Evolutionary conservation across 2,113 vertebrate genomes (phyloP).

Genomic region (Halichoerus grypus): DNA sequence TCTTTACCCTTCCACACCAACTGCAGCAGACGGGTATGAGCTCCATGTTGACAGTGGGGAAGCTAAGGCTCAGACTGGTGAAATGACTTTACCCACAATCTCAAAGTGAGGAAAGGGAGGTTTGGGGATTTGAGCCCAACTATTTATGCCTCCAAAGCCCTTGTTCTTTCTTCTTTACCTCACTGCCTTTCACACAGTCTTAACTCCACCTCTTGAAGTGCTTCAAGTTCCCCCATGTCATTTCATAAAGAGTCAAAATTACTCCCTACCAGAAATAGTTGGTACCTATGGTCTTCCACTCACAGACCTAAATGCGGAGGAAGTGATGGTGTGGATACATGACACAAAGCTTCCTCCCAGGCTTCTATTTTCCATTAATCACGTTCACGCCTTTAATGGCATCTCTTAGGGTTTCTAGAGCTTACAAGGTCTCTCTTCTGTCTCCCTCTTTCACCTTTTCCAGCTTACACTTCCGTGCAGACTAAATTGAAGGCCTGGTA

Average conservation of each 20-base stretch:
- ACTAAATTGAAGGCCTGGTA: constrained; percentile 12
- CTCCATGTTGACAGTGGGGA: background rate
- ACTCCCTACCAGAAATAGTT: background rate
- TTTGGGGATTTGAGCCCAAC: background rate
- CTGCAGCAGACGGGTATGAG: background rate
- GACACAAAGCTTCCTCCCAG: background rate
- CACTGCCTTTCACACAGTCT: background rate
- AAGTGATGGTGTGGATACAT: background rate
- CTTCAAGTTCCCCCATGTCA: background rate
- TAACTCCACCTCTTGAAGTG: background rate
- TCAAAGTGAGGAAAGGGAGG: background rate
- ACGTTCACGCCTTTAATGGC: background rate
- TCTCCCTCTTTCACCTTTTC: background rate
- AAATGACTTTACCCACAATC: background rate
- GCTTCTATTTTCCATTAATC: background rate
- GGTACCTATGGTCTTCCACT: background rate
- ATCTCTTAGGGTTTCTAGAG: background rate
- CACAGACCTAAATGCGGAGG: background rate
- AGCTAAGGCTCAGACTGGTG: background rate
- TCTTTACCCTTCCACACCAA: background rate
- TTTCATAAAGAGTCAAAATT: background rate
- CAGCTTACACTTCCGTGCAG: background rate
- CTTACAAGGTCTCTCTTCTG: background rate
- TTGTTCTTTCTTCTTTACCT: background rate
- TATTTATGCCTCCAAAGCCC: background rate